phyloP scores from a whole-genome alignment of 2,888 invertebrate species.

The Agrotis segetum region DNA sequence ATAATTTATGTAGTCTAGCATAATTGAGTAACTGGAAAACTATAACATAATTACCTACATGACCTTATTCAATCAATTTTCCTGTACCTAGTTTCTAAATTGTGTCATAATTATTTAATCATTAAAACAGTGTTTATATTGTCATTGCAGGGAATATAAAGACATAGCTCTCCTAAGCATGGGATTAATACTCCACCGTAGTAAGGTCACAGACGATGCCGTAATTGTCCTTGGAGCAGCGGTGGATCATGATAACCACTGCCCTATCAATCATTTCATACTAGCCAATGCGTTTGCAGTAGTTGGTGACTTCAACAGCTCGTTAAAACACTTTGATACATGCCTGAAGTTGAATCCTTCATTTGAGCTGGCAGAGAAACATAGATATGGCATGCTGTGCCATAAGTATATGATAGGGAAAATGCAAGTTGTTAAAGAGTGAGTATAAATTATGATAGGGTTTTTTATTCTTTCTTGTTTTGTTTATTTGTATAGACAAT shows the following conservation, averaged over 20 bases:
- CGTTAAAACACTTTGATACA: conserved; percentile 91
- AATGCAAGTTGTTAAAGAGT: conserved; percentile 93
- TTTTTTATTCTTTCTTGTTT: not conserved
- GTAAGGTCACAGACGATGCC: conserved; percentile 93
- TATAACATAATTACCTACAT: conserved; percentile 6
- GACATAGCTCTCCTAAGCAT: conserved; percentile 94
- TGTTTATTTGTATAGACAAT: too few relatives aligned
- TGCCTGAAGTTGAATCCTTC: conserved; percentile 92
- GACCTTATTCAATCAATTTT: not conserved
- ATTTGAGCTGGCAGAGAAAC: conserved; percentile 91
- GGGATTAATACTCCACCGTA: conserved; percentile 94
- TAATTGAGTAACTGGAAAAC: not conserved
- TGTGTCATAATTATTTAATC: not conserved
- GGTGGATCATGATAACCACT: conserved; percentile 92
- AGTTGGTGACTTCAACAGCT: conserved; percentile 93
- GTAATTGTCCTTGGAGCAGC: conserved; percentile 93
- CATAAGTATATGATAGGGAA: conserved; percentile 92
- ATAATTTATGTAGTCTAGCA: not conserved
- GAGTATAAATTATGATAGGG: conserved; percentile 73
- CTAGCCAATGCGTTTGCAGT: conserved; percentile 94
- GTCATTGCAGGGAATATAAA: conserved; percentile 92
- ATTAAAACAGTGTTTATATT: not conserved
- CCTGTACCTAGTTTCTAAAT: not conserved
- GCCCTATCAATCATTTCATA: conserved; percentile 92
- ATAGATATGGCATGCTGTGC: conserved; percentile 93